Evolutionary conservation across 2,113 vertebrate species (phyloP).

Genomic region (Zosterops pallidus): DNA sequence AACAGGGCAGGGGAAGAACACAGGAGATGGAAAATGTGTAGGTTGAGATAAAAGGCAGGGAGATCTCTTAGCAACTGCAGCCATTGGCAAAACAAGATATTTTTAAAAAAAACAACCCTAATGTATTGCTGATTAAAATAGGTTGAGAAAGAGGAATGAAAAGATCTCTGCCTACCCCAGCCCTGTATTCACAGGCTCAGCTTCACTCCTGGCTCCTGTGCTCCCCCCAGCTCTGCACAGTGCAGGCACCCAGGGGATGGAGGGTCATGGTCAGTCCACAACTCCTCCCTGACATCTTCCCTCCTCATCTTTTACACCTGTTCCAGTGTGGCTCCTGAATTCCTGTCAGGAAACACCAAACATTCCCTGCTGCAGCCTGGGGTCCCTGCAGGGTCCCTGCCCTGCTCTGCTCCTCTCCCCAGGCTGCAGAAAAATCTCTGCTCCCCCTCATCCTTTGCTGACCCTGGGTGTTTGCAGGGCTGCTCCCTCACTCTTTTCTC

Average conservation of each 20-base stretch:
- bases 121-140: not conserved
- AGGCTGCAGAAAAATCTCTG: not conserved
- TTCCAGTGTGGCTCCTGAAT: rapidly evolving
- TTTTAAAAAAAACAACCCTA: too few relatives aligned
- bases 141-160: not conserved
- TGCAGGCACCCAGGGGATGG: not conserved
- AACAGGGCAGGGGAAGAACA: not conserved
- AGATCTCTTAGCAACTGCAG: not conserved
- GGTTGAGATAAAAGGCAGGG: not conserved
- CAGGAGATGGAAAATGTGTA: not conserved
- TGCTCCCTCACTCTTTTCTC: not conserved
- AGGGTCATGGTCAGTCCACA: not conserved
- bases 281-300: not conserved
- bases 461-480: not conserved
- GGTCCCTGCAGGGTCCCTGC: rapidly evolving
- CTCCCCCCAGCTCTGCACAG: rapidly evolving
- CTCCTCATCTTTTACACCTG: not conserved
- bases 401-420: not conserved
- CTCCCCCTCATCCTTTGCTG: not conserved
- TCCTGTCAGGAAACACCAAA: not conserved
- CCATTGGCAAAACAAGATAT: not conserved
- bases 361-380: not conserved
- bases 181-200: not conserved
- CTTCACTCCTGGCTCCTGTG: not conserved
- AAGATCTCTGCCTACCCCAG: not conserved